These are phyloP conservation scores for Trilocha varians DNA, from an alignment of 2,888 invertebrate species.

Conservation along the genomic window DNA sequence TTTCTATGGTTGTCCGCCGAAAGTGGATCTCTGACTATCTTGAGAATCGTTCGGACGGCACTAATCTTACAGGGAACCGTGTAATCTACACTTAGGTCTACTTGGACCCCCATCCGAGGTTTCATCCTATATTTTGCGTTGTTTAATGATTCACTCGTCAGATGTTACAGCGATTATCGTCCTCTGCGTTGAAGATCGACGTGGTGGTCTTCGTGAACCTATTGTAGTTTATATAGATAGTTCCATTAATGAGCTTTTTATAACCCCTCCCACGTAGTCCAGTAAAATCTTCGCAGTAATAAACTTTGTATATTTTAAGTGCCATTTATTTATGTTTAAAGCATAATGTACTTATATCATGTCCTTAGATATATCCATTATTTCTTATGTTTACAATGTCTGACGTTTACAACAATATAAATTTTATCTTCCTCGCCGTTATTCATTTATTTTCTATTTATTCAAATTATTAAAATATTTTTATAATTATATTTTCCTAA, in stretches of 20 bases:
- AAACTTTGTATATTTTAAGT: no score
- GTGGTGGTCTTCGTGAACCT: slow-evolving; percentile 46
- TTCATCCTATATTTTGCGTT: slow-evolving; percentile 31
- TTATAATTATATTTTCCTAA: slow-evolving; percentile 16
- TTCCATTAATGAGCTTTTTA: no score
- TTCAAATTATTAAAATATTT: slow-evolving; percentile 6
- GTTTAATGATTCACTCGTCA: slow-evolving; percentile 30
- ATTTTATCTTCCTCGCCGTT: no score
- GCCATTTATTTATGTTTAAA: no score
- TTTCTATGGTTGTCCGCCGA: slow-evolving; percentile 68
- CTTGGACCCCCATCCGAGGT: slow-evolving; percentile 21
- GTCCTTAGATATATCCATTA: no score
- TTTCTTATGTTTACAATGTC: no score
- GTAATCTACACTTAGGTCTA: slow-evolving; percentile 45
- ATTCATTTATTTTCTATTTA: no score
- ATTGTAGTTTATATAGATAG: no score
- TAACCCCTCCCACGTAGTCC: no score
- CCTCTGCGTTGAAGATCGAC: slow-evolving; percentile 26
- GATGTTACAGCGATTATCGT: slow-evolving; percentile 15
- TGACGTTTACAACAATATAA: no score
- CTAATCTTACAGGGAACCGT: slow-evolving; percentile 50
- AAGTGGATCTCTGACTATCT: slow-evolving; percentile 55
- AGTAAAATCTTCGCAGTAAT: no score
- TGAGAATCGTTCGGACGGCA: slow-evolving; percentile 36
- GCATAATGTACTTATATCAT: no score